Evolutionary conservation across 37 sponge, comb jelly and placozoan species (phyloP).

Genomic region (Aphrocallistes beatrix): DNA sequence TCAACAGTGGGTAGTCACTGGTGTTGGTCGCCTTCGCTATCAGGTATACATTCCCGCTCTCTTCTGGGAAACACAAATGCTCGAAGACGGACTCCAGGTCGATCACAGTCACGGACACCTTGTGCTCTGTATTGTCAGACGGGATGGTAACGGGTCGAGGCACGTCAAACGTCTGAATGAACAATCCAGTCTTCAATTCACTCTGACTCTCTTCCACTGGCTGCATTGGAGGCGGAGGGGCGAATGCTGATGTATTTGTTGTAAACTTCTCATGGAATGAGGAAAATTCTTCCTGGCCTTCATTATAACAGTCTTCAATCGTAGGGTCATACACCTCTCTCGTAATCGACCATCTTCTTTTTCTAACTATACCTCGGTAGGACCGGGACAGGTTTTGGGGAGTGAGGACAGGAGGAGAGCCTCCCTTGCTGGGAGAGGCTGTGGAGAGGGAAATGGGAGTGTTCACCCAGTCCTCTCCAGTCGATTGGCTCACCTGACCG

Average conservation of each 20-base stretch:
- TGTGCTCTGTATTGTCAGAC: neutral
- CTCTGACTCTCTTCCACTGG: neutral
- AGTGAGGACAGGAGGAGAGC: neutral
- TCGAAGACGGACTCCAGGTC: conserved; percentile 11
- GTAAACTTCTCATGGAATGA: too few relatives aligned
- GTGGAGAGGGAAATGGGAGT: neutral
- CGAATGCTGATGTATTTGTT: neutral
- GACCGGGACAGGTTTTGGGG: neutral
- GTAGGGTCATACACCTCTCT: too few relatives aligned
- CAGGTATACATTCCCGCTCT: neutral
- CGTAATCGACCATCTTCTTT: too few relatives aligned
- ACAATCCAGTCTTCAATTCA: neutral
- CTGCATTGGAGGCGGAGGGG: neutral
- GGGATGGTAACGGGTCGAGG: neutral
- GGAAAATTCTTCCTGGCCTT: too few relatives aligned
- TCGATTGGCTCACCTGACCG: conserved; percentile 10
- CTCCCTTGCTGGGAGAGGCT: conserved; percentile 15
- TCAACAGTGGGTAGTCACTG: neutral
- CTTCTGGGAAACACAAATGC: neutral
- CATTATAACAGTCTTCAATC: too few relatives aligned
- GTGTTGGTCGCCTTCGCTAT: neutral
- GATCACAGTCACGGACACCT: conserved; percentile 14
- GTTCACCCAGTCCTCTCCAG: neutral
- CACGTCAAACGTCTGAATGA: conserved; percentile 7
- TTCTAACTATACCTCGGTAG: neutral